Base-by-base conservation (phyloP, 1,140 invertebrate genomes). In the Doryteuthis pealeii region DNA sequence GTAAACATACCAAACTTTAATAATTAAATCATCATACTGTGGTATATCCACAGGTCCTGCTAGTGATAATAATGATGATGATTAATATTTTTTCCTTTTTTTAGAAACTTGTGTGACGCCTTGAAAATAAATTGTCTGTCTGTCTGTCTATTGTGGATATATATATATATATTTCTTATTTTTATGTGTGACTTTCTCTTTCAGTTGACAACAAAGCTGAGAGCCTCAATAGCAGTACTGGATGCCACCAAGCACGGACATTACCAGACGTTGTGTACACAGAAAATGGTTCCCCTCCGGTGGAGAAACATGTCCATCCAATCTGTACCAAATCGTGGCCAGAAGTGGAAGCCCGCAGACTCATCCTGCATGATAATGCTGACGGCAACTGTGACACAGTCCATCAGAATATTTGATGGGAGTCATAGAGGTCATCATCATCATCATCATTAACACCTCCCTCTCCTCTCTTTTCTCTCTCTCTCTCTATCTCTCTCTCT, bases 331-430 rank as follows among this genome's bases (percentile, higher is more conserved):
- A 33, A 33, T 58, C 54, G 18, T 58, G 54, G 54, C 66, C 66
- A 68, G 66, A 68, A 68, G 66, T 68, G 4, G 66, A 68, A 18
- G 66, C 66, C 66, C 66, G 66, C 32, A 30, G 66, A 18, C 66
- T 68, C 14, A 68, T 68, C 28, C 66, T 68, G 32, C 66, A 68
- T 18, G 32, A 68, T 31, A 33, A 68, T 58, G 54, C 54, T 58
- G 54, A 58, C 54, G 26, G 26, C 54, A 4, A 28, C 26, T 58
- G 54, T 58, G 54, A 58, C 54, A 58, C 54, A 15, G 28, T 6
- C n/a, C 3, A 10, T 18, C 66, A 68, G 66, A 68, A 30, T 18
- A 68, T 30, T 68, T 68, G 30, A 68, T 33, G 28, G 18, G n/a
- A 10, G 30, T 33, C 28, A 26, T 33, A 30, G 28, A 68, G 15